A percentile compares a stretch with the other conserved stretches of the same genome.
These are phyloP conservation scores for Scytalopus superciliaris DNA, from an alignment of 2,113 vertebrate genomes.

Conservation along the genomic window DNA sequence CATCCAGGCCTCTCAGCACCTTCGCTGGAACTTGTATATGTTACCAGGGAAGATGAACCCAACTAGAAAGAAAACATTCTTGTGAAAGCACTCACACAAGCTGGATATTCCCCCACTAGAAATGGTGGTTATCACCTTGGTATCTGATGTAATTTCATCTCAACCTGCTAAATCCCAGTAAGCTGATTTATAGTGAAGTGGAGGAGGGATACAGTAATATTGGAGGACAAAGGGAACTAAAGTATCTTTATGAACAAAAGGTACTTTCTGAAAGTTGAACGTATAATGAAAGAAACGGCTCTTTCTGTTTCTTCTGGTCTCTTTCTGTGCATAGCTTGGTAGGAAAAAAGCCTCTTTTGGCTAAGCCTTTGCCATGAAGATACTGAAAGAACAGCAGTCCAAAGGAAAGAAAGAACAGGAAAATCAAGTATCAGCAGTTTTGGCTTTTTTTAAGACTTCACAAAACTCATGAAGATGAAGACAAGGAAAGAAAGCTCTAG, in stretches of 20 bases:
- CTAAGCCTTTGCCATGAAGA: not conserved
- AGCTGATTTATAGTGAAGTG: not conserved
- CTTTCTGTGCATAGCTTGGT: not conserved
- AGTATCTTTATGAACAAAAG: not conserved
- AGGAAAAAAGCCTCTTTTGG: not conserved
- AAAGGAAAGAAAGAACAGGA: constrained; percentile 5
- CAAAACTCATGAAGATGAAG: constrained; percentile 1
- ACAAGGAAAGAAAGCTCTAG: not conserved
- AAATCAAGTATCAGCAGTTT: constrained; percentile 6
- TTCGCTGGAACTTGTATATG: not conserved
- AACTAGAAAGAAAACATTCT: not conserved
- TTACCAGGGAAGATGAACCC: not conserved
- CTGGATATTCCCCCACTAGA: not conserved
- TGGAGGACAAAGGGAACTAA: not conserved
- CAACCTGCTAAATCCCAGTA: not conserved
- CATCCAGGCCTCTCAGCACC: not conserved
- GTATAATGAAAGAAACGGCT: not conserved
- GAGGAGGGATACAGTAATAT: not conserved
- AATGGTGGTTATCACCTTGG: not conserved
- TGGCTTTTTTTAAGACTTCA: not conserved
- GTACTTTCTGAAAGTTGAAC: not conserved
- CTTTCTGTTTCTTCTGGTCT: not conserved
- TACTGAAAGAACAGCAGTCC: not conserved
- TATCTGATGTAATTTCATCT: not conserved
- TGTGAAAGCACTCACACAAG: not conserved